Evolutionary conservation across 2,797 vertebrate genomes (phyloP).

Genomic region (Sebastes aleutianus): DNA sequence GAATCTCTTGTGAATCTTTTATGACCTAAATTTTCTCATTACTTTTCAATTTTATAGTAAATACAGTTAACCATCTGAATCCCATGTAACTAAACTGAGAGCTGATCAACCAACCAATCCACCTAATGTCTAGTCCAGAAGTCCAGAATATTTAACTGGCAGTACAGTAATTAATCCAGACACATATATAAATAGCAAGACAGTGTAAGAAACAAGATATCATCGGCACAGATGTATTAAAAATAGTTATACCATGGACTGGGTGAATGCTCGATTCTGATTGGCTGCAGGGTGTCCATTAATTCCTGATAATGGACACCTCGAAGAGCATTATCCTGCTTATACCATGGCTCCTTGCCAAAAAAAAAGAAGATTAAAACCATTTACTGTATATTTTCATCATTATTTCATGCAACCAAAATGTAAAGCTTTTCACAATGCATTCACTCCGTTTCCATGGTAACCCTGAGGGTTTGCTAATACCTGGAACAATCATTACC

Average conservation of each 20-base stretch:
- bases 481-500: too few relatives aligned
- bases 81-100: neutral
- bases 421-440: too few relatives aligned
- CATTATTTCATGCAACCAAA: too few relatives aligned
- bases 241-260: too few relatives aligned
- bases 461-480: too few relatives aligned
- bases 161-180: neutral
- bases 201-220: neutral
- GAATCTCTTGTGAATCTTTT: neutral
- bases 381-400: too few relatives aligned
- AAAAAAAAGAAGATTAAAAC: too few relatives aligned
- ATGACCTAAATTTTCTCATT: neutral
- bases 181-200: neutral
- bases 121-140: neutral
- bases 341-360: too few relatives aligned
- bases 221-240: neutral
- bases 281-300: too few relatives aligned
- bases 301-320: too few relatives aligned
- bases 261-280: too few relatives aligned
- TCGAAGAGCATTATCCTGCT: fast-evolving
- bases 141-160: neutral
- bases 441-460: too few relatives aligned
- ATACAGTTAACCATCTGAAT: neutral
- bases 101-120: neutral
- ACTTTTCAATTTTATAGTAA: neutral